A percentile compares a stretch with the other conserved stretches of the same genome.
Conservation (phyloP, 2,797 vertebrate genomes). For the Dermochelys coriacea region DNA sequence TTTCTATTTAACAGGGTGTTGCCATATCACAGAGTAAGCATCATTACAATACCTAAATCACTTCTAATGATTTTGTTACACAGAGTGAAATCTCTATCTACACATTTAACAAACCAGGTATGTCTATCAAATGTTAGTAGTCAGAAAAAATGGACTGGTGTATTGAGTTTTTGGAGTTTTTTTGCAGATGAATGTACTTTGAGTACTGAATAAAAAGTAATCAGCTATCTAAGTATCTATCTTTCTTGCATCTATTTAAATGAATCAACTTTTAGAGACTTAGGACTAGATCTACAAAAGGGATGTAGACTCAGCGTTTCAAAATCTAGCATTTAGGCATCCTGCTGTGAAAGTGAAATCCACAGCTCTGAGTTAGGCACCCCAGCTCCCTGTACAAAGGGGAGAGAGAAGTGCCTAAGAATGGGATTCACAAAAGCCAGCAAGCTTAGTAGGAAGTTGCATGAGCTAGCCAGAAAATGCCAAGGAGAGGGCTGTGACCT, state of each 20-base stretch:
- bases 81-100: neutral
- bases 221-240: neutral
- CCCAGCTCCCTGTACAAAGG: neutral
- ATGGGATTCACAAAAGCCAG: neutral
- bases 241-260: neutral
- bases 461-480: neutral
- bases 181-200: neutral
- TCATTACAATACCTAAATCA: neutral
- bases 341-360: neutral
- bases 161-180: neutral
- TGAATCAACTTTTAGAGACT: neutral
- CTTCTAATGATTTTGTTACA: neutral
- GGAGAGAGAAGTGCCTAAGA: too few species aligned
- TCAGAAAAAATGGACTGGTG: neutral
- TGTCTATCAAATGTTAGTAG: neutral
- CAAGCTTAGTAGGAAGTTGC: neutral
- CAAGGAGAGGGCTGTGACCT: neutral
- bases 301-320: neutral
- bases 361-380: neutral
- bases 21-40: neutral
- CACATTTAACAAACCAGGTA: neutral
- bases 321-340: neutral
- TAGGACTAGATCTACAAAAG: neutral
- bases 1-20: neutral
- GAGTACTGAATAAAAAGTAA: neutral